These are phyloP conservation scores for Druon quercuslanigerum DNA, from an alignment of 1,140 invertebrate genomes.

Conservation along the genomic window DNA sequence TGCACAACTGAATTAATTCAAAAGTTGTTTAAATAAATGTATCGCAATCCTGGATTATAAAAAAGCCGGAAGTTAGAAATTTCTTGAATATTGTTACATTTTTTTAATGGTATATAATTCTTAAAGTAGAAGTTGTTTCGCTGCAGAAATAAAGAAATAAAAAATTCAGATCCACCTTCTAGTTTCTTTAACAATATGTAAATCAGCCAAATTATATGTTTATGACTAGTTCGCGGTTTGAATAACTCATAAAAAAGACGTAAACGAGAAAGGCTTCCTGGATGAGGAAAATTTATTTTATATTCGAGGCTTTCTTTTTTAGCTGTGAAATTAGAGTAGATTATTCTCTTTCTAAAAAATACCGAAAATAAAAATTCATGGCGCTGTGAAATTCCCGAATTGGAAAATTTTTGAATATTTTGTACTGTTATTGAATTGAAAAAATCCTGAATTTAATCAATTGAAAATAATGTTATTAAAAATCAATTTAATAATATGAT, in stretches of 20 bases:
- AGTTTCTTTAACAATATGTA: not conserved
- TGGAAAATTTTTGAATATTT: too few relatives aligned
- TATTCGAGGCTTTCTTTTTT: too few relatives aligned
- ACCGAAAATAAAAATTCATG: too few relatives aligned
- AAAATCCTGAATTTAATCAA: too few relatives aligned
- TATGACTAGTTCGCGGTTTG: conserved; percentile 2
- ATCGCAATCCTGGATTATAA: not conserved
- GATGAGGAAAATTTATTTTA: not conserved
- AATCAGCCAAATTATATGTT: not conserved
- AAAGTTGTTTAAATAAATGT: not conserved
- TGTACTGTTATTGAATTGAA: too few relatives aligned
- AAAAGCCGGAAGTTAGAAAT: conserved; percentile 10
- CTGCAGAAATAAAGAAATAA: not conserved
- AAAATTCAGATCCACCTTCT: not conserved
- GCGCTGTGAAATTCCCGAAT: too few relatives aligned
- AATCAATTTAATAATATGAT: too few relatives aligned
- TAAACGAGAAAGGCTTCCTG: too few relatives aligned
- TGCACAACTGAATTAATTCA: conserved; percentile 16
- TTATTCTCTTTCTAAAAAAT: too few relatives aligned
- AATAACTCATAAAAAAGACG: not conserved
- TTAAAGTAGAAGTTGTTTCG: conserved; percentile 1
- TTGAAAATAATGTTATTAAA: too few relatives aligned
- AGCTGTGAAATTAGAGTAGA: too few relatives aligned
- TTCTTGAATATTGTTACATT: not conserved
- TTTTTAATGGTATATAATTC: not conserved